Evolutionary conservation across 2,113 vertebrate species (phyloP).

Genomic region (Scalopus aquaticus): DNA sequence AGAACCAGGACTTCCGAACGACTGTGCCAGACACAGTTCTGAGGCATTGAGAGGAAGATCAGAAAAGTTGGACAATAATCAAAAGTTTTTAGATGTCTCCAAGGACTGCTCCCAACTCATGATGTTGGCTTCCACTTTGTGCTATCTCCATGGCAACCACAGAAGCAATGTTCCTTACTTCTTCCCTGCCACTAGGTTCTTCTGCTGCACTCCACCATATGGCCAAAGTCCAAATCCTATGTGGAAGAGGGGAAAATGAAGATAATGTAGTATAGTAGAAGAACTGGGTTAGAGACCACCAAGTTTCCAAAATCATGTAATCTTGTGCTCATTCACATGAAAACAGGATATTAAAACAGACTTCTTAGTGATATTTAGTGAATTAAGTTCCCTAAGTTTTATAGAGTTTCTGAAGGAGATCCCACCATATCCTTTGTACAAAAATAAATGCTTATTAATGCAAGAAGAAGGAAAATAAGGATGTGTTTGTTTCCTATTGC

Average conservation of each 20-base stretch:
- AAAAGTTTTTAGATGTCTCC: neutral
- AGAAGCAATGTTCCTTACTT: neutral
- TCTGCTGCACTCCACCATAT: neutral
- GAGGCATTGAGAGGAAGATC: neutral
- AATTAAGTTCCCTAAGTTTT: slow-evolving; percentile 55
- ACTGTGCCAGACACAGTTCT: neutral
- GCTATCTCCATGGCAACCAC: neutral
- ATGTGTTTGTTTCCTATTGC: neutral
- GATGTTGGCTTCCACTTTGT: neutral
- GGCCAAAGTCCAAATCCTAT: neutral
- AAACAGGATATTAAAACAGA: slow-evolving; percentile 19
- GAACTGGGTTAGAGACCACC: neutral
- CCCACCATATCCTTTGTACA: neutral
- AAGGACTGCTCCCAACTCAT: neutral
- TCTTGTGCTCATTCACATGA: neutral
- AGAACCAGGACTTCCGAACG: neutral
- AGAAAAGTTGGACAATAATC: neutral
- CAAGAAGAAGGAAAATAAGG: neutral
- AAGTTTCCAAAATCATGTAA: neutral
- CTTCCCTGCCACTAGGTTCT: neutral
- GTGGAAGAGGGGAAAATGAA: neutral
- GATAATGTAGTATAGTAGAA: neutral
- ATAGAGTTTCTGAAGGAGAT: slow-evolving; percentile 23
- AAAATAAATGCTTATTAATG: slow-evolving; percentile 52
- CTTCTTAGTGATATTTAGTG: neutral